Evolutionary conservation across 2,888 invertebrate genomes (phyloP), one percentile per base, ranked within the genome.

Genomic region (Polydesmus complanatus): DNA sequence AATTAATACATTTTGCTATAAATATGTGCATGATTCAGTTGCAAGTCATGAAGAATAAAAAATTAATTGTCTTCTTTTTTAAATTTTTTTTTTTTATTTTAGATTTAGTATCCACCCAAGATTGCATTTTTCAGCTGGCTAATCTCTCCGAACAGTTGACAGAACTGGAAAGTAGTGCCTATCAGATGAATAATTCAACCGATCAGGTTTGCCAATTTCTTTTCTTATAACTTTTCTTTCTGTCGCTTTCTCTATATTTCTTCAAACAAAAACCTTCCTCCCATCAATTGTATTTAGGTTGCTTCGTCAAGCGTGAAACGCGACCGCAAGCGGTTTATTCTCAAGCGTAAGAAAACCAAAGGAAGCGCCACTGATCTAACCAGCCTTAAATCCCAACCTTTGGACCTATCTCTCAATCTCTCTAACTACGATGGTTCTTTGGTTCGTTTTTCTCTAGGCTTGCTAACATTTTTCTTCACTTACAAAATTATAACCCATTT

Each of bases 91-190:
- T 8, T 8, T 50, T 3, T 58, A 23, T 5, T 25, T n/a, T 66
- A 74, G 73, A 70, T 57, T 74, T 85, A 60, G 79, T 80, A 0
- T 78, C 81, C 64, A 81, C 83, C 23, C 84, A 86, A 72, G 79
- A 83, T 66, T 82, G 83, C 37, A 77, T 87, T 55, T 81, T 80
- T 66, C 84, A 85, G 71, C 72, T 88, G 66, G 78, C 80, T 66
- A 75, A 81, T 51, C 74, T 86, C 59, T 72, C 86, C 64, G 81
- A 83, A 64, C 76, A 77, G 65, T 72, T 80, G 56, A 79, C 79
- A 68, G 55, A 62, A 47, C 54, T 58, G 37, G 65, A 70, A 47
- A 67, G 68, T 21, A 63, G 65, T 55, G 57, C 53, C 26, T 54
- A 2, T 2, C 53, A 58, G 3, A 18, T 57, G 2, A 52, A 52